Evolutionary conservation across 1,140 invertebrate genomes (phyloP), one percentile per base, ranked within the genome.

Genomic region (Drosophila asahinai): DNA sequence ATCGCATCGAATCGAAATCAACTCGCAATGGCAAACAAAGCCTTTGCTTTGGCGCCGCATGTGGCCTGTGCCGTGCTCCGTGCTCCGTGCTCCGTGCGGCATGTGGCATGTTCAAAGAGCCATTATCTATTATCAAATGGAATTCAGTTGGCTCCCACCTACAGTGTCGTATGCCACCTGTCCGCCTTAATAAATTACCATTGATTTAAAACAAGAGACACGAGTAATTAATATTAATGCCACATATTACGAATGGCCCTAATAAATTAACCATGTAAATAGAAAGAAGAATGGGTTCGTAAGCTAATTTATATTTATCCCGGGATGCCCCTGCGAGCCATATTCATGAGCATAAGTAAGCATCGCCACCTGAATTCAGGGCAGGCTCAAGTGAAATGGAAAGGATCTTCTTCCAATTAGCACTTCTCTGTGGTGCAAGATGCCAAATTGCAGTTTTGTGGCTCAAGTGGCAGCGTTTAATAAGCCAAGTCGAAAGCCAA

Each of bases 101-200:
- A 60, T 60, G 43, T 47, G 42, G 49, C 64, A 60, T 72, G 70
- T 60, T 59, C 45, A 25, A 27, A 14, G 70, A 30, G 67, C 54
- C 67, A 72, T 73, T 73, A 72, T 73, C 71, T 73, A 73, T 61
- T 73, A 73, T 73, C 71, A 73, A 73, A 61, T 73, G 71, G 47
- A 52, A 61, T 52, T 51, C 30, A 30, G 36, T n/a, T 43, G n/a
- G 5, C 17, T 36, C n/a, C 22, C 62, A 43, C n/a, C 36, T 17
- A 42, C 5, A 3, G 12, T 5, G 11, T 30, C 27, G 40, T 11
- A 1, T 4, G 43, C 27, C 30, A 47, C 22, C 42, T 48, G 43
- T 7, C 43, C n/a, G 49, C 11, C n/a, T 36, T 33, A 71, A 71
- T 70, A 70, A 67, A 70, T 70, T 54, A 66, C 4, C 25, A 40